Conservation (phyloP, 2,113 vertebrate genomes). For the Dryoscopus gambensis region DNA sequence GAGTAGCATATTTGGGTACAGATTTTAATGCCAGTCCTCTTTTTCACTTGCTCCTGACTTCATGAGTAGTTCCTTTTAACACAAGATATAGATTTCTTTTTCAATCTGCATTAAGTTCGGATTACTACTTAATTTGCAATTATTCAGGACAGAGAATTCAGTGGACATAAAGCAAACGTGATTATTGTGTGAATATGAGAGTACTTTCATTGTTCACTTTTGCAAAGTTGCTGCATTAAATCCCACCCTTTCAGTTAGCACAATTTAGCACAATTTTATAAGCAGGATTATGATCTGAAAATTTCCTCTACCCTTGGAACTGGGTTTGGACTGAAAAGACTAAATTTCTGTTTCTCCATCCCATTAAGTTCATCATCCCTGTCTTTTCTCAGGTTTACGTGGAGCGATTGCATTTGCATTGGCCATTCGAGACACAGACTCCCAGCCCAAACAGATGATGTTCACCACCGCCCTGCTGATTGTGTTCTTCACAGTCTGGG, state of each 20-base stretch:
- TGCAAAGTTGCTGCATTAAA: neutral
- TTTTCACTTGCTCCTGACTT: neutral
- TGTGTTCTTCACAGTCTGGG: conserved; percentile 81
- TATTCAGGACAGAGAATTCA: neutral
- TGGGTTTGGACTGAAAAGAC: neutral
- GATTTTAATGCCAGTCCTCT: neutral
- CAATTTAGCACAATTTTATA: neutral
- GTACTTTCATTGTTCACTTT: neutral
- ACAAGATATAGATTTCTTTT: neutral
- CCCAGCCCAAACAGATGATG: conserved; percentile 76
- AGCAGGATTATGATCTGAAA: neutral
- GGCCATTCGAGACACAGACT: conserved; percentile 73
- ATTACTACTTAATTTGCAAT: neutral
- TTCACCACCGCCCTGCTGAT: conserved; percentile 80
- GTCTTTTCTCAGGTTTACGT: conserved; percentile 72
- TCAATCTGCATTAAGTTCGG: neutral
- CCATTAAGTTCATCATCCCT: too few relatives aligned
- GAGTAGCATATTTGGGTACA: neutral
- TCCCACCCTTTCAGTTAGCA: neutral
- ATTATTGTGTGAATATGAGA: neutral
- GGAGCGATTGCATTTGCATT: conserved; percentile 82
- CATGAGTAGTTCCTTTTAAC: neutral
- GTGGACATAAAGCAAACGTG: neutral
- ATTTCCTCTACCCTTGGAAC: neutral
- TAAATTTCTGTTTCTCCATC: neutral